phyloP scores from a whole-genome alignment of 2,888 invertebrate species.

The Drosophila subsilvestris region DNA sequence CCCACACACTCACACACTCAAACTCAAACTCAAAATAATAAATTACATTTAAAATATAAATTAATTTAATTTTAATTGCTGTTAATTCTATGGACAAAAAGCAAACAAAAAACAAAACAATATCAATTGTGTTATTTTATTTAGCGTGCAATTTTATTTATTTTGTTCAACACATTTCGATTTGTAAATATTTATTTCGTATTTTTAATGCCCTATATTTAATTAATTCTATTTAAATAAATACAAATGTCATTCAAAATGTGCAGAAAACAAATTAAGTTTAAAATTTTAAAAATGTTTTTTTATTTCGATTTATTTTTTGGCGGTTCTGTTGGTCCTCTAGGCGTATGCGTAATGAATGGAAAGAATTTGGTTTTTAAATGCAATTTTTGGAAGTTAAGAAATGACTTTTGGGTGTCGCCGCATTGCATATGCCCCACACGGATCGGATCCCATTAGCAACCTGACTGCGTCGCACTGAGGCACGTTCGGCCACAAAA shows the following conservation, averaged over 20 bases:
- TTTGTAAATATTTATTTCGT: constrained; percentile 83
- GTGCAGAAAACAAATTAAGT: constrained; percentile 57
- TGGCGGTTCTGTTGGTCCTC: constrained; percentile 3
- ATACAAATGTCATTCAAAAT: constrained; percentile 73
- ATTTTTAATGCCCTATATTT: constrained; percentile 58
- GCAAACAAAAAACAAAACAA: constrained; percentile 24
- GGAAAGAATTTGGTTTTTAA: constrained; percentile 15
- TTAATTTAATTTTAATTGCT: constrained; percentile 20
- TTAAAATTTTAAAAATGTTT: not conserved
- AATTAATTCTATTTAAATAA: constrained; percentile 61
- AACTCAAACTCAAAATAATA: constrained; percentile 39
- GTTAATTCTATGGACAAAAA: constrained; percentile 35
- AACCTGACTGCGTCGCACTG: constrained; percentile 61
- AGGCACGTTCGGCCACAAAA: constrained; percentile 41
- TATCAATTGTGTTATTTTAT: constrained; percentile 61
- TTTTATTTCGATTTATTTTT: not conserved
- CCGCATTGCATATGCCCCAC: constrained; percentile 63
- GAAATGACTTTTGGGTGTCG: constrained; percentile 37
- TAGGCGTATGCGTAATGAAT: constrained; percentile 32
- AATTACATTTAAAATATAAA: constrained; percentile 25
- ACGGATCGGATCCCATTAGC: constrained; percentile 46
- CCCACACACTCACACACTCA: constrained; percentile 35
- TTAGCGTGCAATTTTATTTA: constrained; percentile 77
- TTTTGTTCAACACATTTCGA: constrained; percentile 69
- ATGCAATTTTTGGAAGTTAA: constrained; percentile 3